A percentile compares a stretch with the other conserved stretches of the same genome.
Conservation (phyloP, 1,140 invertebrate genomes). For the Panagrolaimus sp. region DNA sequence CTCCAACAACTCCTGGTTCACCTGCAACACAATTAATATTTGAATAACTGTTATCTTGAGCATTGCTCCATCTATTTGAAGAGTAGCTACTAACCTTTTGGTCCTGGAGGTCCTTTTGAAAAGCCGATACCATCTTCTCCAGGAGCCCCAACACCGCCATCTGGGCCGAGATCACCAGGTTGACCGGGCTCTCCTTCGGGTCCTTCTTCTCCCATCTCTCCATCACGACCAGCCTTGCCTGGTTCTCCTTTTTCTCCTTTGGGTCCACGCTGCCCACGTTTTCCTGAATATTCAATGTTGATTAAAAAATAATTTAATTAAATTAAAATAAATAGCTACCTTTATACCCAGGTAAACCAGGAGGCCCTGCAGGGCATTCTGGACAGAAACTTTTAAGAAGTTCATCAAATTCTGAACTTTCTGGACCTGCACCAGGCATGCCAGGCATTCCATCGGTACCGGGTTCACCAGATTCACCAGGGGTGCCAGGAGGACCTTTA, state of each 20-base stretch:
- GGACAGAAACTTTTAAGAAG: not conserved
- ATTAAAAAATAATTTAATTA: too few relatives aligned
- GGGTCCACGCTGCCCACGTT: slow-evolving; percentile 35
- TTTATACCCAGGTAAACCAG: slow-evolving; percentile 41
- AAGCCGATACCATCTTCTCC: slow-evolving; percentile 30
- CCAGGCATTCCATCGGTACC: slow-evolving; percentile 5
- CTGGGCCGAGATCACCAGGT: slow-evolving; percentile 26
- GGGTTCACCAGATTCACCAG: slow-evolving; percentile 10
- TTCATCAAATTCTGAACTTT: not conserved
- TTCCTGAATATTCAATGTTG: too few relatives aligned
- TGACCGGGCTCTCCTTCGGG: slow-evolving; percentile 25
- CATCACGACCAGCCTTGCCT: slow-evolving; percentile 25
- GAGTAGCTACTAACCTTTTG: too few relatives aligned
- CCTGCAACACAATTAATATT: too few relatives aligned
- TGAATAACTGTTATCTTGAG: too few relatives aligned
- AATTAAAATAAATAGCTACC: too few relatives aligned
- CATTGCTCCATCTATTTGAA: too few relatives aligned
- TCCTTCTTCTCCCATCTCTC: slow-evolving; percentile 20
- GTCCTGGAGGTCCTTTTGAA: slow-evolving; percentile 34
- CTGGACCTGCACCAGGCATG: not conserved
- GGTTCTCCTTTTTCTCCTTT: slow-evolving; percentile 31
- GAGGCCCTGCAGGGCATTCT: slow-evolving; percentile 33
- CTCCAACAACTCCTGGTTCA: slow-evolving; percentile 30
- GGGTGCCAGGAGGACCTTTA: not conserved
- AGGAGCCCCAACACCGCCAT: slow-evolving; percentile 24